Percentiles rank a stretch among this genome's conserved stretches.
Conservation (phyloP, 2,888 invertebrate species). For the Gryllus longicercus region DNA sequence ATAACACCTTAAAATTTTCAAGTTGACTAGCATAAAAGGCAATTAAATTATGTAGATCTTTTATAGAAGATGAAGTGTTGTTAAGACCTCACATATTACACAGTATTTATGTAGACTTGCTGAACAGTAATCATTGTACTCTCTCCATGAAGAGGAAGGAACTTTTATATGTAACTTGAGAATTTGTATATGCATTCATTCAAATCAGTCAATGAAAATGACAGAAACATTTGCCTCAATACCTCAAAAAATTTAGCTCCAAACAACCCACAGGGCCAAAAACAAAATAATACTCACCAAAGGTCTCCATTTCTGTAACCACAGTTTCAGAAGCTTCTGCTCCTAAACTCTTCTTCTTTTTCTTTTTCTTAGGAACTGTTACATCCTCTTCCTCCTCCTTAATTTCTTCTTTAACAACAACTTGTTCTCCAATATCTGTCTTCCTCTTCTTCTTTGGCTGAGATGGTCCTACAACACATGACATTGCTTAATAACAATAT, state of each 20-base stretch:
- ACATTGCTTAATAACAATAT: not conserved
- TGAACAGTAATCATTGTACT: too few species aligned
- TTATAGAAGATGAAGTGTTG: too few species aligned
- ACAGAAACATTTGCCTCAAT: too few species aligned
- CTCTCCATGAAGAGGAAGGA: too few species aligned
- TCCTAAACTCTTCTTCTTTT: slow-evolving; percentile 34
- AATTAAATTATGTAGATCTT: too few species aligned
- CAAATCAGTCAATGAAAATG: too few species aligned
- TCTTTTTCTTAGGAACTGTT: slow-evolving; percentile 37
- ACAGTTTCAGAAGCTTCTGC: not conserved
- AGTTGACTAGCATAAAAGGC: too few species aligned
- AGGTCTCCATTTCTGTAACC: not conserved
- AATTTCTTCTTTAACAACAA: slow-evolving; percentile 23
- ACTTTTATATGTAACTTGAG: not conserved
- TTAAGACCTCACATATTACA: too few species aligned
- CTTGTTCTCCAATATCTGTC: slow-evolving; percentile 34
- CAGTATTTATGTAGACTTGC: too few species aligned
- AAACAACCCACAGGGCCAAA: not conserved
- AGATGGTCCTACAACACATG: not conserved
- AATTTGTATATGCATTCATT: not conserved
- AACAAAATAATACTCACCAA: not conserved
- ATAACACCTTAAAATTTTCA: too few species aligned
- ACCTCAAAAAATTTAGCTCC: too few species aligned
- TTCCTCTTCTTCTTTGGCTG: slow-evolving; percentile 44
- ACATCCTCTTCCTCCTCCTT: slow-evolving; percentile 25